phyloP scores from a whole-genome alignment of 2,113 vertebrate species.

The Megatriorchis doriae region DNA sequence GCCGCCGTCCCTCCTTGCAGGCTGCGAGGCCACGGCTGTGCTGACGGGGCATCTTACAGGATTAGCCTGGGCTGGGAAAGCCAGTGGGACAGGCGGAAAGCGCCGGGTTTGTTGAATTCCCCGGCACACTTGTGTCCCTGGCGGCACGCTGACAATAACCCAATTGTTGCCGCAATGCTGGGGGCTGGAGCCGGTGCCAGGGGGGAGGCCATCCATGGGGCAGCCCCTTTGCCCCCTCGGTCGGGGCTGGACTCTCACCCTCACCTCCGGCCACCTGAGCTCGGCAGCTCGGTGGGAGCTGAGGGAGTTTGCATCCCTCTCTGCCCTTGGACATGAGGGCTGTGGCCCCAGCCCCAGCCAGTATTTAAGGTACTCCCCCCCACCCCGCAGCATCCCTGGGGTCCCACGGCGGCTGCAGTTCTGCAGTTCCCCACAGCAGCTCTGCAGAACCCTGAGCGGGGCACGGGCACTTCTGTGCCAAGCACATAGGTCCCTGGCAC shows the following conservation, averaged over 20 bases:
- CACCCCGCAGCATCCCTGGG: not conserved
- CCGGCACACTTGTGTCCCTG: not conserved
- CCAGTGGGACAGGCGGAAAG: not conserved
- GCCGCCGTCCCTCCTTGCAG: not conserved
- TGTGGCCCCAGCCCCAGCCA: not conserved
- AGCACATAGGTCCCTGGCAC: not conserved
- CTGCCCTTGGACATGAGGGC: not conserved
- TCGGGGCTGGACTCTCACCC: not conserved
- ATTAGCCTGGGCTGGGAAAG: not conserved
- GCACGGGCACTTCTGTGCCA: not conserved
- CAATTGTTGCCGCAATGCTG: fast-evolving
- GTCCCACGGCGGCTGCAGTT: not conserved
- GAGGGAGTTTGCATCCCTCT: not conserved
- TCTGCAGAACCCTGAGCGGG: not conserved
- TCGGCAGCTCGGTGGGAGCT: not conserved
- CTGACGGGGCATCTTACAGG: not conserved
- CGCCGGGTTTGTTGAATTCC: not conserved
- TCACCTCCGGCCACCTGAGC: not conserved
- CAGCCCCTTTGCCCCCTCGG: not conserved
- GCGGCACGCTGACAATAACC: not conserved
- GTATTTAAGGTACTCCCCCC: not conserved
- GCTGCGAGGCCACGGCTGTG: not conserved
- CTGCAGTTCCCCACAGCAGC: not conserved
- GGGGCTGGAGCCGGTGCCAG: not conserved
- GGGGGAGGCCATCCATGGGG: not conserved